Conservation (phyloP, 2,888 invertebrate species). For the Eilema depressum region DNA sequence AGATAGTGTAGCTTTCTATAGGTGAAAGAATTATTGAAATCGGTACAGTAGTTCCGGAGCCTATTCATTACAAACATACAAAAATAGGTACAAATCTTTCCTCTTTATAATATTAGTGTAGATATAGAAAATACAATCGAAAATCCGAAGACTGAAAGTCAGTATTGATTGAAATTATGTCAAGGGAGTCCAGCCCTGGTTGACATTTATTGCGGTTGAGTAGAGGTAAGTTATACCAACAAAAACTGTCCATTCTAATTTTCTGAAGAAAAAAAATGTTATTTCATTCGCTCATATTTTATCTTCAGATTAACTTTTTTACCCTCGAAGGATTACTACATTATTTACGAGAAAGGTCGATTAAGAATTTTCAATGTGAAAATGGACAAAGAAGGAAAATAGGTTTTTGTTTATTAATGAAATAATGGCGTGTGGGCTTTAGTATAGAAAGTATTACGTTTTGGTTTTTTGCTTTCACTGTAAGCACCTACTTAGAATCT, state of each 20-base stretch:
- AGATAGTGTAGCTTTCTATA: no score
- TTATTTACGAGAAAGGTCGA: constrained; percentile 4
- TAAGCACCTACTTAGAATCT: not conserved
- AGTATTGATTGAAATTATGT: not conserved
- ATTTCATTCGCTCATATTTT: not conserved
- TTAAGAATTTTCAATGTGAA: not conserved
- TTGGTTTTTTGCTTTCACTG: not conserved
- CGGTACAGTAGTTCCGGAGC: no score
- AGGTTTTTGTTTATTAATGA: not conserved
- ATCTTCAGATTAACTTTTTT: not conserved
- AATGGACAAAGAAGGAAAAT: not conserved
- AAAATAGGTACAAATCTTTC: no score
- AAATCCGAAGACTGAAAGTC: no score
- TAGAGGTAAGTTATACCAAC: not conserved
- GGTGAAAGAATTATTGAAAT: no score
- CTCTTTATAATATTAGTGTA: no score
- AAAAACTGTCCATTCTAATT: not conserved
- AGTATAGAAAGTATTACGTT: not conserved
- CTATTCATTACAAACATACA: no score
- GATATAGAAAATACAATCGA: no score
- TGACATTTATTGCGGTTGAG: not conserved
- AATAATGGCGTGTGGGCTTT: not conserved
- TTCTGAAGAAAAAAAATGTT: not conserved
- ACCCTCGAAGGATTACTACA: not conserved
- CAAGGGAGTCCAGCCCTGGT: not conserved